A percentile compares a stretch with the other conserved stretches of the same genome.
phyloP scores from a whole-genome alignment of 2,888 invertebrate genomes.

The Eilema depressum region DNA sequence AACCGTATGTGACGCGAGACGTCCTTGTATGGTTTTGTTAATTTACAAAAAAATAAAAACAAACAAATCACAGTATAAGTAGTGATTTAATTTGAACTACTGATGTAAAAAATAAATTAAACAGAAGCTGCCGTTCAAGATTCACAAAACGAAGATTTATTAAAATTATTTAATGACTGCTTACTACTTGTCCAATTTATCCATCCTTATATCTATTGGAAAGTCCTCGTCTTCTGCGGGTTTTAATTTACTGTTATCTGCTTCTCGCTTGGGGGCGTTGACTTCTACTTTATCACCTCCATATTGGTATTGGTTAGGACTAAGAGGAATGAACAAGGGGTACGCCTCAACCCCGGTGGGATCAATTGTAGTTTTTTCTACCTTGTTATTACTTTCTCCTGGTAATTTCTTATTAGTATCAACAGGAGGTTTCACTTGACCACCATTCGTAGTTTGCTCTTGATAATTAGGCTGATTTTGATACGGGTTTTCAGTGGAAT shows the following conservation, averaged over 20 bases:
- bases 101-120: background rate
- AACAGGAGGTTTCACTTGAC: conserved; percentile 15
- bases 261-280: conserved; percentile 73
- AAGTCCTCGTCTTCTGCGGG: conserved; percentile 65
- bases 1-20: background rate
- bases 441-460: conserved; percentile 20
- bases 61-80: background rate
- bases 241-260: conserved; percentile 55
- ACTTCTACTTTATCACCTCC: conserved; percentile 66
- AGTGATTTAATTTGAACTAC: background rate
- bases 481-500: conserved; percentile 26
- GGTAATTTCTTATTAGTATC: conserved; percentile 25
- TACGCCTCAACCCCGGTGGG: conserved; percentile 53
- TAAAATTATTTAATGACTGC: background rate
- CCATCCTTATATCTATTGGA: conserved; percentile 71
- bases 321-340: conserved; percentile 72
- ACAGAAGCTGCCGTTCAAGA: background rate
- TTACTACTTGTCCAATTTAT: conserved; percentile 59
- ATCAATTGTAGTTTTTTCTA: conserved; percentile 58
- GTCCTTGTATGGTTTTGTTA: background rate
- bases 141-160: background rate
- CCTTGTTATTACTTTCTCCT: conserved; percentile 26
- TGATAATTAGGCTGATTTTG: conserved; percentile 28
- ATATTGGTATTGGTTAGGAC: conserved; percentile 66
- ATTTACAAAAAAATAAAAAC: background rate